phyloP scores from a whole-genome alignment of 2,797 vertebrate species.

The Lepus townsendii region DNA sequence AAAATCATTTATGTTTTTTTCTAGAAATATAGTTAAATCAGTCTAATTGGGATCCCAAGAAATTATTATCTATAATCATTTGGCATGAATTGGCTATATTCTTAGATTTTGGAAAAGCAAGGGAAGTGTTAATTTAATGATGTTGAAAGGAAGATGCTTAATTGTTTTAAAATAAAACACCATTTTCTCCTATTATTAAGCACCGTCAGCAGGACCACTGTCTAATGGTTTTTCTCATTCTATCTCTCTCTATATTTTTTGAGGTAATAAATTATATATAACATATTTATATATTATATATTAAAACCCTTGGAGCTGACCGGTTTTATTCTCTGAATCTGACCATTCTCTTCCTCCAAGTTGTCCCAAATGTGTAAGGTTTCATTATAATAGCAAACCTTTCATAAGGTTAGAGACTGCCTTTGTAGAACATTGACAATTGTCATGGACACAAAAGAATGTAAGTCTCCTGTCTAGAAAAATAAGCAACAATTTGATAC shows the following conservation, averaged over 20 bases:
- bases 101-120: slow-evolving; percentile 37
- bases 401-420: background rate
- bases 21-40: slow-evolving; percentile 52
- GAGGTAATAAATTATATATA: background rate
- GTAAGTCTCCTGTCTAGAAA: background rate
- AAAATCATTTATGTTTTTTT: slow-evolving; percentile 48
- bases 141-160: background rate
- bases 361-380: background rate
- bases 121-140: slow-evolving; percentile 22
- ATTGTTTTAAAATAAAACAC: slow-evolving; percentile 15
- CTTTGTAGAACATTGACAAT: background rate
- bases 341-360: background rate
- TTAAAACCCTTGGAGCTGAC: background rate
- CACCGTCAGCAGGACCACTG: background rate
- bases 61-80: slow-evolving; percentile 38
- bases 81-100: background rate
- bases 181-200: background rate
- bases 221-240: slow-evolving; percentile 27
- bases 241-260: background rate
- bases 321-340: background rate
- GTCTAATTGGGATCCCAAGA: slow-evolving; percentile 38
- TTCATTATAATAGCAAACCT: background rate
- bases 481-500: background rate
- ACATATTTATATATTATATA: no score
- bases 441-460: background rate